phyloP scores from a whole-genome alignment of 2,797 vertebrate species.

The Gila robusta region DNA sequence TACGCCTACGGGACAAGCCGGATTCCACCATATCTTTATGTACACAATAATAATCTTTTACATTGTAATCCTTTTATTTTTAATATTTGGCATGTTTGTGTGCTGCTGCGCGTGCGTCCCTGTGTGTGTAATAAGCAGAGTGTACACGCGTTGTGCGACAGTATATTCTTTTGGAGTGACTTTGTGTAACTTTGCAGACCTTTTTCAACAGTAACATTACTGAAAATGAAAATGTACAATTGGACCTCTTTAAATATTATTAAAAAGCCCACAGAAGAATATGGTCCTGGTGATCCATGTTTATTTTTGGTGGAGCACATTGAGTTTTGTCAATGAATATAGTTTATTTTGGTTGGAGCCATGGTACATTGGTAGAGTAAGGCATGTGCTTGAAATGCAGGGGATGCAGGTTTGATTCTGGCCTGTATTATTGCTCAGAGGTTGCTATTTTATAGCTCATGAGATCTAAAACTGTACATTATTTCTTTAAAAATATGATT shows the following conservation, averaged over 20 bases:
- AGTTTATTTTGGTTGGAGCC: neutral
- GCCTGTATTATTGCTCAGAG: neutral
- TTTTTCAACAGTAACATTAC: no score
- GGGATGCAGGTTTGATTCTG: neutral
- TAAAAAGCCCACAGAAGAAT: neutral
- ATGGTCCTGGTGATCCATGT: neutral
- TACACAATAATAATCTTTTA: no score
- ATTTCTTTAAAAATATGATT: neutral
- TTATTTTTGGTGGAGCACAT: neutral
- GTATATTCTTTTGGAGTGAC: no score
- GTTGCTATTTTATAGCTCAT: neutral
- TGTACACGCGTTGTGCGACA: no score
- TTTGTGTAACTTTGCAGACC: no score
- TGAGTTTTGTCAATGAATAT: neutral
- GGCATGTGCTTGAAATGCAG: neutral
- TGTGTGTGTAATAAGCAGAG: no score
- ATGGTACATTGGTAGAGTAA: neutral
- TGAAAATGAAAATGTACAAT: neutral
- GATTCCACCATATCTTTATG: no score
- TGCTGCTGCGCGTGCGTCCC: no score
- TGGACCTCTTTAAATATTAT: neutral
- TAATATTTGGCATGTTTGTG: no score
- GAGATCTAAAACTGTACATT: neutral
- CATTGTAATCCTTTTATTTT: no score
- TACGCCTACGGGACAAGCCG: no score